Percentiles rank a stretch among this genome's conserved stretches.
phyloP scores from a whole-genome alignment of 1,140 invertebrate genomes.

The Vanessa tameamea region DNA sequence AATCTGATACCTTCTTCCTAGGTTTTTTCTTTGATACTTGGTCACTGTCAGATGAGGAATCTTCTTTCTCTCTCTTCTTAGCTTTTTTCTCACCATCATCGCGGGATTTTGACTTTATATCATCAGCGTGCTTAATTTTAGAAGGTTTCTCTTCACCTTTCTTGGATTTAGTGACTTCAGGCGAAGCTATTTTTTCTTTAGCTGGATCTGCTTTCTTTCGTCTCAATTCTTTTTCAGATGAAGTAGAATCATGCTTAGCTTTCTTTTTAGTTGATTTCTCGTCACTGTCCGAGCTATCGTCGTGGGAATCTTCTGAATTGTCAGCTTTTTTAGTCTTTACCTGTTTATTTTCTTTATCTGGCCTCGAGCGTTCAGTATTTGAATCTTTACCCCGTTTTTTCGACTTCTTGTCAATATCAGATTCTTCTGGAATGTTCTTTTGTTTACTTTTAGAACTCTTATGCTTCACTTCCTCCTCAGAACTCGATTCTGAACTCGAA shows the following conservation, averaged over 20 bases:
- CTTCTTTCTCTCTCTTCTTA: slow-evolving; percentile 82
- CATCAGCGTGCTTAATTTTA: slow-evolving; percentile 63
- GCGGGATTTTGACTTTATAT: slow-evolving; percentile 59
- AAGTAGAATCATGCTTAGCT: slow-evolving; percentile 68
- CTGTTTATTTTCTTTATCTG: slow-evolving; percentile 67
- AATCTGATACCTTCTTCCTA: slow-evolving; percentile 76
- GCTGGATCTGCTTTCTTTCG: slow-evolving; percentile 63
- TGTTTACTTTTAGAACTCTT: slow-evolving; percentile 79
- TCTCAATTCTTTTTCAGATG: slow-evolving; percentile 72
- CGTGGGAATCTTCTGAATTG: slow-evolving; percentile 73
- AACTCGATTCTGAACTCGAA: slow-evolving; percentile 82
- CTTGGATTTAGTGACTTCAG: slow-evolving; percentile 56
- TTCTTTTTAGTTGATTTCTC: slow-evolving; percentile 72
- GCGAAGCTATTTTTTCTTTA: slow-evolving; percentile 65
- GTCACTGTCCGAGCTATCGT: slow-evolving; percentile 74
- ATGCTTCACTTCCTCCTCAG: slow-evolving; percentile 82
- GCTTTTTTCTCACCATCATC: slow-evolving; percentile 72
- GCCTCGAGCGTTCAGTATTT: slow-evolving; percentile 54
- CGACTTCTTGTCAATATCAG: slow-evolving; percentile 69
- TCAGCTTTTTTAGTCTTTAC: slow-evolving; percentile 71
- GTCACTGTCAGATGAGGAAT: slow-evolving; percentile 84
- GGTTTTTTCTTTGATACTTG: slow-evolving; percentile 80
- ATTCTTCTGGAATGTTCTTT: slow-evolving; percentile 76
- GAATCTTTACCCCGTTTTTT: slow-evolving; percentile 70
- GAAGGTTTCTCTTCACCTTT: slow-evolving; percentile 60